Evolutionary conservation across 2,888 invertebrate species (phyloP).

Genomic region (Escarpia spicata): DNA sequence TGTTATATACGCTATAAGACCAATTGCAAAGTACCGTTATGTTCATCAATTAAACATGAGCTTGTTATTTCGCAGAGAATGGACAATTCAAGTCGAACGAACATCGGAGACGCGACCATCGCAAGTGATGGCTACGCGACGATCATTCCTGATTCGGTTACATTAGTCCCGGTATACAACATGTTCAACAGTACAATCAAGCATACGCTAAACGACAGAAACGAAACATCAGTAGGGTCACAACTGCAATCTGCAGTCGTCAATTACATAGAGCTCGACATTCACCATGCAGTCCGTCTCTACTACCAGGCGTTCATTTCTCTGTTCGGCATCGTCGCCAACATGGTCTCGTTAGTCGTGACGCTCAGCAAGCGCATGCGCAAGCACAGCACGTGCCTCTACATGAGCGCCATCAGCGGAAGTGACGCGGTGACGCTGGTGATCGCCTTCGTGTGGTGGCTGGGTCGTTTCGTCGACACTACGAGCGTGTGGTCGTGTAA

Average conservation of each 20-base stretch:
- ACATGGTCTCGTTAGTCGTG: not conserved
- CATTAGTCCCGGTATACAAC: not conserved
- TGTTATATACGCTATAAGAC: too few relatives aligned
- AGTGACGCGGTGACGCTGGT: not conserved
- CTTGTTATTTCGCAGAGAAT: not conserved
- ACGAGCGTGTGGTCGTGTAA: not conserved
- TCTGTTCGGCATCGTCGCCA: not conserved
- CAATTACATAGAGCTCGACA: not conserved
- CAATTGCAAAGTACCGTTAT: not conserved
- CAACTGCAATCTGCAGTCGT: not conserved
- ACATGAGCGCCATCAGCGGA: slow-evolving; percentile 5
- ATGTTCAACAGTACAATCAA: not conserved
- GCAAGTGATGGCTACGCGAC: not conserved
- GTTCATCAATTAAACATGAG: not conserved
- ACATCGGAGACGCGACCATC: not conserved
- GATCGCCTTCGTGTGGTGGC: not conserved
- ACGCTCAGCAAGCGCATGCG: slow-evolving; percentile 6
- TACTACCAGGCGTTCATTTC: not conserved
- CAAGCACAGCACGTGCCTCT: not conserved
- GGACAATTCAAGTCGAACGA: not conserved
- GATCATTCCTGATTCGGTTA: too few relatives aligned
- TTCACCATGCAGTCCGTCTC: not conserved
- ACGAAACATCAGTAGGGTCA: not conserved
- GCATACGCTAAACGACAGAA: not conserved
- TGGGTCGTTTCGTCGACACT: not conserved